phyloP scores from a whole-genome alignment of 2,888 invertebrate species.

The Amiota communis region DNA sequence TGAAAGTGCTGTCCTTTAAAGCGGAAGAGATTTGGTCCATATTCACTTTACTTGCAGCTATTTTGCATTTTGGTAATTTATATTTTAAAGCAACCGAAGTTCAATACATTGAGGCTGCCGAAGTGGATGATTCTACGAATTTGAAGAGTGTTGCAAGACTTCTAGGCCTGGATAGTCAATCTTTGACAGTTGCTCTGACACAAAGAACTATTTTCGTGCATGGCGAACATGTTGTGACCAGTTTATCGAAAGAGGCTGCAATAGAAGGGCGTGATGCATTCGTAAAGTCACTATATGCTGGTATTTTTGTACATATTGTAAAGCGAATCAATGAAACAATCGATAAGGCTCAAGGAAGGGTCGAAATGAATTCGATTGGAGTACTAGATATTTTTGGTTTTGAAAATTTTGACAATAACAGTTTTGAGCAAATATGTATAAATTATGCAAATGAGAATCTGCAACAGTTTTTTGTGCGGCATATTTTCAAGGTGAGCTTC shows the following conservation, averaged over 20 bases:
- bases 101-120: slow-evolving; percentile 90
- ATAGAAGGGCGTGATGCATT: slow-evolving; percentile 92
- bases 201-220: slow-evolving; percentile 89
- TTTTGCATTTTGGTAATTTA: slow-evolving; percentile 93
- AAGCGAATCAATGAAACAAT: slow-evolving; percentile 92
- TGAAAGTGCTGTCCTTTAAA: slow-evolving; percentile 91
- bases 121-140: slow-evolving; percentile 82
- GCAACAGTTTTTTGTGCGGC: slow-evolving; percentile 95
- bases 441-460: slow-evolving; percentile 97
- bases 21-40: slow-evolving; percentile 90
- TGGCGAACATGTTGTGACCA: slow-evolving; percentile 86
- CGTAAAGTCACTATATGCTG: slow-evolving; percentile 93
- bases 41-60: slow-evolving; percentile 86
- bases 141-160: slow-evolving; percentile 82
- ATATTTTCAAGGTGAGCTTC: slow-evolving; percentile 85
- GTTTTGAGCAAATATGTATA: slow-evolving; percentile 96
- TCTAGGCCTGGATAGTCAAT: slow-evolving; percentile 80
- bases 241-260: slow-evolving; percentile 83
- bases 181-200: slow-evolving; percentile 86
- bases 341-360: slow-evolving; percentile 74
- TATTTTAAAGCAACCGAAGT: slow-evolving; percentile 83
- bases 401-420: slow-evolving; percentile 93
- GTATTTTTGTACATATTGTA: slow-evolving; percentile 91
- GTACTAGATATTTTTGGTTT: slow-evolving; percentile 98
- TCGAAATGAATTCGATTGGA: slow-evolving; percentile 83